Evolutionary conservation across 37 sponge, comb jelly and placozoan genomes (phyloP).

Genomic region (Ianthella basta): DNA sequence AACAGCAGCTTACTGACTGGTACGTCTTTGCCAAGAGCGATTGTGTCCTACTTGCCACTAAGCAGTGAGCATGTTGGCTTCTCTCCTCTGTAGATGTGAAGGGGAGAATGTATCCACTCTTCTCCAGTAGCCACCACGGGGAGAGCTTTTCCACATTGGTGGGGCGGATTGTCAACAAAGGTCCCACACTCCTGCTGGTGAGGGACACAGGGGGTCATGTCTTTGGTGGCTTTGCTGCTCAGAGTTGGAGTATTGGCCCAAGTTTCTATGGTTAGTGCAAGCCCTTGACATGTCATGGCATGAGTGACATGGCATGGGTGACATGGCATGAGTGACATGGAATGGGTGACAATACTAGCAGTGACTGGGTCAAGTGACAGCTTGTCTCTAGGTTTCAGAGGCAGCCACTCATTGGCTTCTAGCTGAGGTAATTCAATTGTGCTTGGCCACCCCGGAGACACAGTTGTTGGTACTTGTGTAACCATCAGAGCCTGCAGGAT

Average conservation of each 20-base stretch:
- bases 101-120: conserved; percentile 75
- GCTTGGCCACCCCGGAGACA: too few relatives aligned
- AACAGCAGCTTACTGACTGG: conserved; percentile 27
- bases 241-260: conserved; percentile 71
- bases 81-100: conserved; percentile 46
- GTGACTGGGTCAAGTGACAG: too few relatives aligned
- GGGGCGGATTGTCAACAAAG: conserved; percentile 60
- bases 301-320: too few relatives aligned
- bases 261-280: conserved; percentile 69
- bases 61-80: too few relatives aligned
- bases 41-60: too few relatives aligned
- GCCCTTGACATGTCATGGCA: background rate
- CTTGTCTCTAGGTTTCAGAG: too few relatives aligned
- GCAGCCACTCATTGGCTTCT: too few relatives aligned
- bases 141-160: conserved; percentile 87
- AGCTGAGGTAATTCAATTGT: too few relatives aligned
- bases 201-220: conserved; percentile 74
- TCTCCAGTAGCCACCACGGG: conserved; percentile 83
- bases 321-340: background rate
- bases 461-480: too few relatives aligned
- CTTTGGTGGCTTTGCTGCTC: conserved; percentile 89
- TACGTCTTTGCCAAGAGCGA: background rate
- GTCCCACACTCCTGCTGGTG: conserved; percentile 82
- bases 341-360: too few relatives aligned
- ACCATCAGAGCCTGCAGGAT: too few relatives aligned